Conservation (phyloP, 2,888 invertebrate species). For the Abrostola tripartita region DNA sequence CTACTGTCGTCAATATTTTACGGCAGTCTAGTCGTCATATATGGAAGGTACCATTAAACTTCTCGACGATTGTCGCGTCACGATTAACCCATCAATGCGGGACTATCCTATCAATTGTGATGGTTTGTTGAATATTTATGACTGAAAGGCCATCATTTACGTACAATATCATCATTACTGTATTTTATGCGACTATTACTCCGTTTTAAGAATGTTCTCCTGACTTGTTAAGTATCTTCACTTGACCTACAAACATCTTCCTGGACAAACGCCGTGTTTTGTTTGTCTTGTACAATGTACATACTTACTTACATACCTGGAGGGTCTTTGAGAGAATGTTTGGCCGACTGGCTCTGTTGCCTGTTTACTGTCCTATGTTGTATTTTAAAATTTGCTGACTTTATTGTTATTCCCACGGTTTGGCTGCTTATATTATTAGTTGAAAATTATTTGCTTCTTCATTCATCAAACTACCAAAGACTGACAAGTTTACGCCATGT, state of each 20-base stretch:
- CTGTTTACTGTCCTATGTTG: slow-evolving; percentile 18
- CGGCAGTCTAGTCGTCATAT: neutral
- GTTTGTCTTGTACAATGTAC: slow-evolving; percentile 30
- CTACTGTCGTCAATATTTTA: slow-evolving; percentile 6
- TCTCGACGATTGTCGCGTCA: slow-evolving; percentile 31
- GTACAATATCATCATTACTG: slow-evolving; percentile 47
- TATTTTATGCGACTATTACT: slow-evolving; percentile 33
- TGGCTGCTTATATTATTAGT: too few relatives aligned
- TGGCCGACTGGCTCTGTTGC: slow-evolving; percentile 16
- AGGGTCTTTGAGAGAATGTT: slow-evolving; percentile 10
- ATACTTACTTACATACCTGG: slow-evolving; percentile 10
- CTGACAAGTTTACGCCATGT: too few relatives aligned
- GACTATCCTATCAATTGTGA: slow-evolving; percentile 19
- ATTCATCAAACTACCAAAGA: too few relatives aligned
- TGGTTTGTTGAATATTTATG: slow-evolving; percentile 37
- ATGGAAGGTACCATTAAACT: neutral
- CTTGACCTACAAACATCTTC: slow-evolving; percentile 41
- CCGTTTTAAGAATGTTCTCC: slow-evolving; percentile 25
- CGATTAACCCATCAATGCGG: slow-evolving; percentile 45
- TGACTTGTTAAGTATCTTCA: slow-evolving; percentile 13
- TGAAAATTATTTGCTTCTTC: too few relatives aligned
- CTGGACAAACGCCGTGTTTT: slow-evolving; percentile 33
- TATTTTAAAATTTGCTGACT: neutral
- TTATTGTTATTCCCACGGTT: neutral
- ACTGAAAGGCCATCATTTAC: slow-evolving; percentile 23